phyloP scores from a whole-genome alignment of 30 jellyfish, hydroid and myxozoan genomes.

The Aurelia sp. region DNA sequence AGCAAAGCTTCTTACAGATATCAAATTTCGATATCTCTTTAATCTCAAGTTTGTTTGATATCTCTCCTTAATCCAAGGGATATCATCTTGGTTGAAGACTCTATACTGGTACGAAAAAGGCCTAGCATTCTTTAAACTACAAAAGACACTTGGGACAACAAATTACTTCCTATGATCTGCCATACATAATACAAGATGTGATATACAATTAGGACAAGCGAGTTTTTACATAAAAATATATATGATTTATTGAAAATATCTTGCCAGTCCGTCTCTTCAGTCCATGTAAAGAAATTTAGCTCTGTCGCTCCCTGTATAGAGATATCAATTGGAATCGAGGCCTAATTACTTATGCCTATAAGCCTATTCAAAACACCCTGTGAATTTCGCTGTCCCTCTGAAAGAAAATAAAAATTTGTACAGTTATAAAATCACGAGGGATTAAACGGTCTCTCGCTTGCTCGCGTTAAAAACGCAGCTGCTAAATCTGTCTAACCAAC shows the following conservation, averaged over 20 bases:
- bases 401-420: conserved; percentile 66
- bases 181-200: conserved; percentile 78
- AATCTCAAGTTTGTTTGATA: no score
- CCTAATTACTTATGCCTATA: conserved; percentile 9
- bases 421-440: conserved; percentile 88
- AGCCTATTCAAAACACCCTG: conserved; percentile 65
- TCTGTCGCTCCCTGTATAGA: conserved; percentile 71
- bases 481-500: no score
- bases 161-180: conserved; percentile 60
- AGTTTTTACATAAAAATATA: conserved; percentile 76
- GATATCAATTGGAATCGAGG: conserved; percentile 35
- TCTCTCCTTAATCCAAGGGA: no score
- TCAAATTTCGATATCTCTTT: neutral
- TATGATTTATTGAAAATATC: conserved; percentile 26
- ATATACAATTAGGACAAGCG: conserved; percentile 83
- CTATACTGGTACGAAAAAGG: conserved; percentile 63
- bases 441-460: conserved; percentile 38
- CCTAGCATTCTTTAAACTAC: conserved; percentile 64
- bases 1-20: neutral
- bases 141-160: conserved; percentile 67
- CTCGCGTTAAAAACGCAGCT: conserved; percentile 41
- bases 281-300: conserved; percentile 73
- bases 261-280: conserved; percentile 49
- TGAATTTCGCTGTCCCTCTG: conserved; percentile 80
- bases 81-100: neutral